Conservation (phyloP, 30 jellyfish, hydroid and myxozoan genomes). For the Aurelia coerulea region DNA sequence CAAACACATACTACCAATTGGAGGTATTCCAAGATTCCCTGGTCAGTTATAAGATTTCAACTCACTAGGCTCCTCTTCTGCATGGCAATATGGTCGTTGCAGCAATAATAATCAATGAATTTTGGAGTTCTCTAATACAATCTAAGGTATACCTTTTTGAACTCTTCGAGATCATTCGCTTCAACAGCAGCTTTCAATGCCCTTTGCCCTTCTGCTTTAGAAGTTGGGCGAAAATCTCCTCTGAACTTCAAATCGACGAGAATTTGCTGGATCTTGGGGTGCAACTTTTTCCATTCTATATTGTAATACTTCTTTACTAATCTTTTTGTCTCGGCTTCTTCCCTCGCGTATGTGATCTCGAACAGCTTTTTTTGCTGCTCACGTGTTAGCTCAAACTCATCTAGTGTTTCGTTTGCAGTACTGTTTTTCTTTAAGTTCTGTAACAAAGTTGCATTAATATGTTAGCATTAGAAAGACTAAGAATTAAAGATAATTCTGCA, state of each 20-base stretch:
- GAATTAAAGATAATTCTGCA: no score
- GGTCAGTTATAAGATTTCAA: no score
- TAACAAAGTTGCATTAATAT: neutral
- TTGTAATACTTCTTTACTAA: constrained; percentile 51
- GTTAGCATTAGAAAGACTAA: no score
- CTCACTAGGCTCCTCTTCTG: no score
- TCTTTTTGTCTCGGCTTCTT: constrained; percentile 72
- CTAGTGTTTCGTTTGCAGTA: constrained; percentile 9
- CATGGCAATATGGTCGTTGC: no score
- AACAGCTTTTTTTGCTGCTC: constrained; percentile 61
- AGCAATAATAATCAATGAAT: no score
- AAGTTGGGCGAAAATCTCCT: constrained; percentile 63
- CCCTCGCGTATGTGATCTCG: constrained; percentile 51
- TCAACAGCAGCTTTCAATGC: constrained; percentile 63
- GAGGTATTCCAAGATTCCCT: no score
- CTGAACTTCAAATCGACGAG: constrained; percentile 71
- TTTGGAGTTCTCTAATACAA: no score
- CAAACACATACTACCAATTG: no score
- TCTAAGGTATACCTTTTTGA: constrained; percentile 34
- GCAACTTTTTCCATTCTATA: constrained; percentile 40
- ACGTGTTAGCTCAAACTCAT: constrained; percentile 46
- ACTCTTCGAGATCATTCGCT: constrained; percentile 37
- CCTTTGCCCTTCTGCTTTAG: constrained; percentile 40
- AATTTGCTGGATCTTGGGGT: constrained; percentile 65
- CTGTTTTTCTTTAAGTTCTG: constrained; percentile 17